Conservation (phyloP, 2,888 invertebrate genomes). For the Tanytarsus gracilentus region DNA sequence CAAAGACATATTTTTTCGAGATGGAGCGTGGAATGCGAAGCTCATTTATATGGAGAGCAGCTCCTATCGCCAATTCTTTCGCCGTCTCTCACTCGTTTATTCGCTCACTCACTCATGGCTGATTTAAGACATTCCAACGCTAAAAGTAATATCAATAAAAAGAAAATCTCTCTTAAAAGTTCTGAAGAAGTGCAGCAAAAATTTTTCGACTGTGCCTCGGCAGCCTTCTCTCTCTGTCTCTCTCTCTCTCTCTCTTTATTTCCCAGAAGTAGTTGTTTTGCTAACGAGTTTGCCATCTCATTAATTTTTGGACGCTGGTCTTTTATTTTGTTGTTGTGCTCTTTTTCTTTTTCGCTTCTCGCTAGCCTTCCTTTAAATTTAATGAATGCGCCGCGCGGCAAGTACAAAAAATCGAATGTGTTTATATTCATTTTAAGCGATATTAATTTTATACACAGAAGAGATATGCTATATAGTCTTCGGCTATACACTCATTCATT, state of each 20-base stretch:
- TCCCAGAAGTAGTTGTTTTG: conserved; percentile 29
- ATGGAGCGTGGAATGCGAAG: too few relatives aligned
- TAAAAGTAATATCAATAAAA: too few relatives aligned
- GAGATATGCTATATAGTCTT: background rate
- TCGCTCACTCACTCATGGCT: too few relatives aligned
- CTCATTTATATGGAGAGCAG: too few relatives aligned
- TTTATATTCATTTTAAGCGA: conserved; percentile 28
- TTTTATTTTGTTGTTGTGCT: conserved; percentile 1
- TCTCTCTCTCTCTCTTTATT: conserved; percentile 7
- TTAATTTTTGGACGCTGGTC: conserved; percentile 24
- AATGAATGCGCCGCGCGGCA: conserved; percentile 27
- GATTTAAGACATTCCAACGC: too few relatives aligned
- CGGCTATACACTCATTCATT: conserved; percentile 8
- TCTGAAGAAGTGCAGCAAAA: too few relatives aligned
- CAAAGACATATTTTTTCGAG: too few relatives aligned
- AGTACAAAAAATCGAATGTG: conserved; percentile 25
- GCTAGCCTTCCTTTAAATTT: conserved; percentile 23
- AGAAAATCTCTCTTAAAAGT: too few relatives aligned
- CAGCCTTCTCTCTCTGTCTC: conserved; percentile 11
- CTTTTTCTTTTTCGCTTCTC: background rate
- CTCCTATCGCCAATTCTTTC: too few relatives aligned
- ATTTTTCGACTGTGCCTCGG: too few relatives aligned
- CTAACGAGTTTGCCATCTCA: conserved; percentile 29
- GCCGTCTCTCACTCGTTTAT: too few relatives aligned
- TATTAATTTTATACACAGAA: conserved; percentile 23